phyloP scores from a whole-genome alignment of 2,888 invertebrate genomes.

The Cecidostiba fungosa region DNA sequence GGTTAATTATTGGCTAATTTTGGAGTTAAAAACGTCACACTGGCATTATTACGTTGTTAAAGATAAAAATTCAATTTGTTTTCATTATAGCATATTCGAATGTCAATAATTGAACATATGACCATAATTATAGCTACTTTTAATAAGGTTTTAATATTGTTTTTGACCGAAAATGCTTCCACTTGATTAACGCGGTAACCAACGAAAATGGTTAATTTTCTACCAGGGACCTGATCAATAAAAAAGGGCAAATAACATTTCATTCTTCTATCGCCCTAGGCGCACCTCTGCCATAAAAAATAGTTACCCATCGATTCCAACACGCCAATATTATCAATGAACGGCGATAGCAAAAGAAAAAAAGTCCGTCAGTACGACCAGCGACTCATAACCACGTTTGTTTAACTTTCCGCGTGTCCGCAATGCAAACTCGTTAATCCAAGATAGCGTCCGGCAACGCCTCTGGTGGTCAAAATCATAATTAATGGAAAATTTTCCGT shows the following conservation, averaged over 20 bases:
- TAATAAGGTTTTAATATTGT: too few species aligned
- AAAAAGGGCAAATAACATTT: background rate
- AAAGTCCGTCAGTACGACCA: background rate
- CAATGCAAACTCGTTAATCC: conserved; percentile 21
- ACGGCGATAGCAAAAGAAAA: conserved; percentile 11
- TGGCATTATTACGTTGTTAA: too few species aligned
- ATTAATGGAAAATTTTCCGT: conserved; percentile 19
- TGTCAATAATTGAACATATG: too few species aligned
- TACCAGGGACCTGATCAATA: background rate
- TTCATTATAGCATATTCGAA: too few species aligned
- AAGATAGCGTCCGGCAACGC: background rate
- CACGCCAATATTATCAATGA: background rate
- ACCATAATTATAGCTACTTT: too few species aligned
- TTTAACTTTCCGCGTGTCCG: background rate
- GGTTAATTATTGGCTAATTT: too few species aligned
- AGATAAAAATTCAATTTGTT: too few species aligned
- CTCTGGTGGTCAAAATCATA: conserved; percentile 4
- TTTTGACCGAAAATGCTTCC: too few species aligned
- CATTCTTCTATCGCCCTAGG: background rate
- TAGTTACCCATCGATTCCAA: background rate
- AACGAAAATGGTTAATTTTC: too few species aligned
- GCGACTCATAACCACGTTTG: background rate
- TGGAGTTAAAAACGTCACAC: too few species aligned
- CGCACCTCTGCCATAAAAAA: background rate
- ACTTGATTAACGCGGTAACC: too few species aligned